A percentile compares a stretch with the other conserved stretches of the same genome.
These are phyloP conservation scores for Trachelus troglodyta DNA, from an alignment of 2,888 invertebrate genomes.

Conservation along the genomic window DNA sequence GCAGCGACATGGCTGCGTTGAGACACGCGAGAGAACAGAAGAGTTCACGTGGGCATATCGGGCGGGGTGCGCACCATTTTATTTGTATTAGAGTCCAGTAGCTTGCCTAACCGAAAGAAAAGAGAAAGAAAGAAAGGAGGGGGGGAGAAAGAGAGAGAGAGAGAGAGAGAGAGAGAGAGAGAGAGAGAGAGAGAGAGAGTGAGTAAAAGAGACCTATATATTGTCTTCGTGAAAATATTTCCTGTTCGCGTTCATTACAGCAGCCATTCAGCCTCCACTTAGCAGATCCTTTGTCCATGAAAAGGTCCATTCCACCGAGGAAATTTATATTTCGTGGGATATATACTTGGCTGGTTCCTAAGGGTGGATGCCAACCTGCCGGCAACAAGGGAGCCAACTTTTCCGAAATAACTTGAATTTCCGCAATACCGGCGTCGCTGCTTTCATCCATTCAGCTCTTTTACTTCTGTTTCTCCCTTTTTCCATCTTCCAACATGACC, in stretches of 20 bases:
- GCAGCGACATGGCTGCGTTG: too few relatives aligned
- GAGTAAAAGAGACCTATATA: conserved; percentile 20
- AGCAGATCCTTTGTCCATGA: background rate
- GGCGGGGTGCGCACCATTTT: background rate
- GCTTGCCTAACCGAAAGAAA: background rate
- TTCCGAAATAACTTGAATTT: background rate
- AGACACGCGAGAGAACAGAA: too few relatives aligned
- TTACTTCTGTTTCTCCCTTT: background rate
- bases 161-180: conserved; percentile 11
- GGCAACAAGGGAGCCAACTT: background rate
- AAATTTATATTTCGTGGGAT: background rate
- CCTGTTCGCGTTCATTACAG: conserved; percentile 28
- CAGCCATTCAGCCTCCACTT: conserved; percentile 10
- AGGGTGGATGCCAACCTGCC: background rate
- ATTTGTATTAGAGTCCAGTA: background rate
- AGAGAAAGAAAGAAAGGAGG: background rate
- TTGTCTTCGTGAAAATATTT: conserved; percentile 27
- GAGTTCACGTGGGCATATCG: too few relatives aligned
- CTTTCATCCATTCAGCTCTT: background rate
- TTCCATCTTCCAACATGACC: background rate
- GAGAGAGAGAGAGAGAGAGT: conserved; percentile 8
- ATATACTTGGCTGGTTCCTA: background rate
- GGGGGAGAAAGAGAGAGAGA: background rate
- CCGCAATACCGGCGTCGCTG: background rate
- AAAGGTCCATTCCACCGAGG: background rate